Evolutionary conservation across 1,140 invertebrate genomes (phyloP).

Genomic region (Drosophila albomicans): DNA sequence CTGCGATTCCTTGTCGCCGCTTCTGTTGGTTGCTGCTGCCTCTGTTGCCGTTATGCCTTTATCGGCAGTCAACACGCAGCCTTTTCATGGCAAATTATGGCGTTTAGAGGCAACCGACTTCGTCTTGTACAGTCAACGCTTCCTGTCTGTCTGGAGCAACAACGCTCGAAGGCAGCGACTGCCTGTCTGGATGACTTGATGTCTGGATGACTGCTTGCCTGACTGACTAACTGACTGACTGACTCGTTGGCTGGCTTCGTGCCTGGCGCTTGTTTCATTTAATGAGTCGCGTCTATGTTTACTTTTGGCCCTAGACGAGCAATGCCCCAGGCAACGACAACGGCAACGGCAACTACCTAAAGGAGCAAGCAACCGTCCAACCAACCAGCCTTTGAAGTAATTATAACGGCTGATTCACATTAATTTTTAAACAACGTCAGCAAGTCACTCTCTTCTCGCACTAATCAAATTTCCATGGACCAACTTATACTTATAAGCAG

Average conservation of each 20-base stretch:
- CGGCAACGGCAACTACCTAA: not conserved
- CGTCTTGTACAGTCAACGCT: conserved; percentile 30
- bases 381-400: conserved; percentile 70
- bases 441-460: conserved; percentile 47
- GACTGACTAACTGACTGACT: conserved; percentile 34
- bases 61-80: conserved; percentile 82
- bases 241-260: conserved; percentile 50
- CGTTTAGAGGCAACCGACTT: conserved; percentile 61
- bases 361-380: conserved; percentile 9
- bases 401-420: conserved; percentile 79
- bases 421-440: conserved; percentile 81
- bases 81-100: conserved; percentile 83
- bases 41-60: conserved; percentile 56
- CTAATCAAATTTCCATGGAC: conserved; percentile 69
- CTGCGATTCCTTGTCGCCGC: conserved; percentile 34
- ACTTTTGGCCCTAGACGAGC: conserved; percentile 70
- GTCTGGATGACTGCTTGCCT: conserved; percentile 40
- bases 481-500: conserved; percentile 12
- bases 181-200: conserved; percentile 47
- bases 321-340: conserved; percentile 38
- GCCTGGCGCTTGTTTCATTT: conserved; percentile 61
- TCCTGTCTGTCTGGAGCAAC: conserved; percentile 37
- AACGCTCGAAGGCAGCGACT: conserved; percentile 60
- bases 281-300: conserved; percentile 81
- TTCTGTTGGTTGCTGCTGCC: conserved; percentile 11